Evolutionary conservation across 2,888 invertebrate species (phyloP).

Genomic region (Ceramica pisi): DNA sequence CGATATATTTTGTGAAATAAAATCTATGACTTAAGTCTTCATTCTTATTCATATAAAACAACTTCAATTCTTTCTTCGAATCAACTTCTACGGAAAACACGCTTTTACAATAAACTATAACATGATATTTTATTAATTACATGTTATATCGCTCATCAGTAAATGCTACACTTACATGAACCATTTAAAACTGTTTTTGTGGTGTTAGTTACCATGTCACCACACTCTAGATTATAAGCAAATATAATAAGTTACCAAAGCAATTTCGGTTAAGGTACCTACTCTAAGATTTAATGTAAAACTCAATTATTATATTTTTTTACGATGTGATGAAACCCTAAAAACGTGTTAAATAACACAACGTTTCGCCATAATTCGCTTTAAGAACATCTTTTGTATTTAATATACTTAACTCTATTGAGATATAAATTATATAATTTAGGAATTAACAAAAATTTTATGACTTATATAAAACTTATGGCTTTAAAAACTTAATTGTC

Average conservation of each 20-base stretch:
- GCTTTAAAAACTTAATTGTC: conserved; percentile 85
- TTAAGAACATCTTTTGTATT: conserved; percentile 80
- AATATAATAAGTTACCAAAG: conserved; percentile 89
- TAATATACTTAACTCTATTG: conserved; percentile 85
- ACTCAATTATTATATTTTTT: conserved; percentile 84
- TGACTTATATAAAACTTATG: conserved; percentile 82
- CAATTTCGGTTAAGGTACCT: conserved; percentile 83
- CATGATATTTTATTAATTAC: conserved; percentile 11
- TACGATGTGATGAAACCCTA: conserved; percentile 73
- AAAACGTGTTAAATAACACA: conserved; percentile 71
- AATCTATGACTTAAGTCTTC: conserved; percentile 21
- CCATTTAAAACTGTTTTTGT: conserved; percentile 52
- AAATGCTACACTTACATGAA: conserved; percentile 52
- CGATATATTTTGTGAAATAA: conserved; percentile 45
- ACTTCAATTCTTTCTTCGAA: neutral
- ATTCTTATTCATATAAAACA: conserved; percentile 7
- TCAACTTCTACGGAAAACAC: conserved; percentile 12
- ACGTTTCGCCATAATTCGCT: conserved; percentile 79
- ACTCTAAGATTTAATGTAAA: conserved; percentile 71
- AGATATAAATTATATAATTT: conserved; percentile 76
- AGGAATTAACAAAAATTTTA: conserved; percentile 78
- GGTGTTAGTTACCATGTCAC: conserved; percentile 63
- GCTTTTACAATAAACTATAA: conserved; percentile 13
- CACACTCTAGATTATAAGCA: conserved; percentile 75
- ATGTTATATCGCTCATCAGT: conserved; percentile 56